Evolutionary conservation across 2,888 invertebrate species (phyloP).

Genomic region (Epistrophe eligans): DNA sequence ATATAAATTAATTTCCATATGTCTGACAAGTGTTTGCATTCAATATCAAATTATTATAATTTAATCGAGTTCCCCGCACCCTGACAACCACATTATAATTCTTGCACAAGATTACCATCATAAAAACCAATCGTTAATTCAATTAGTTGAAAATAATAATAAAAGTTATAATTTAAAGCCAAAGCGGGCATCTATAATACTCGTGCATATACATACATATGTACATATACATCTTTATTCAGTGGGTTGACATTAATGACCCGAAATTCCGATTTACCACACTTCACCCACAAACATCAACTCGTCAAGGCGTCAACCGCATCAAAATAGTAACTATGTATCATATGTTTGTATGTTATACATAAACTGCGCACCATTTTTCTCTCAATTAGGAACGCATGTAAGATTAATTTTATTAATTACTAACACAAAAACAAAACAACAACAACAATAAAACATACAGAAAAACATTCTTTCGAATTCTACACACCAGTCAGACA

Average conservation of each 20-base stretch:
- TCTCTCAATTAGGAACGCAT: slow-evolving; percentile 63
- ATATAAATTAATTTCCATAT: background rate
- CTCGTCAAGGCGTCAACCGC: background rate
- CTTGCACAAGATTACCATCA: slow-evolving; percentile 31
- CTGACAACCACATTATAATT: slow-evolving; percentile 43
- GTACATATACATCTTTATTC: background rate
- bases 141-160: slow-evolving; percentile 45
- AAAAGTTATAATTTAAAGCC: slow-evolving; percentile 16
- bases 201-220: background rate
- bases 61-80: slow-evolving; percentile 27
- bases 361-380: slow-evolving; percentile 17
- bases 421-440: background rate
- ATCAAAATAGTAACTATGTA: background rate
- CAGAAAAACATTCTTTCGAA: slow-evolving; percentile 1
- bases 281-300: slow-evolving; percentile 58
- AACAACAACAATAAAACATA: background rate
- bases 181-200: slow-evolving; percentile 27
- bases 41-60: slow-evolving; percentile 24
- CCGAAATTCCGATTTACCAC: slow-evolving; percentile 68
- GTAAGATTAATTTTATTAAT: slow-evolving; percentile 59
- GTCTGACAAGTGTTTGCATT: slow-evolving; percentile 44
- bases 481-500: slow-evolving; percentile 34
- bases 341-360: background rate
- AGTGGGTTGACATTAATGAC: slow-evolving; percentile 70
- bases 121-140: slow-evolving; percentile 52